Percentiles rank a stretch among this genome's conserved stretches.
These are phyloP conservation scores for Meteorus sp. DNA, from an alignment of 1,140 invertebrate species.

Conservation along the genomic window DNA sequence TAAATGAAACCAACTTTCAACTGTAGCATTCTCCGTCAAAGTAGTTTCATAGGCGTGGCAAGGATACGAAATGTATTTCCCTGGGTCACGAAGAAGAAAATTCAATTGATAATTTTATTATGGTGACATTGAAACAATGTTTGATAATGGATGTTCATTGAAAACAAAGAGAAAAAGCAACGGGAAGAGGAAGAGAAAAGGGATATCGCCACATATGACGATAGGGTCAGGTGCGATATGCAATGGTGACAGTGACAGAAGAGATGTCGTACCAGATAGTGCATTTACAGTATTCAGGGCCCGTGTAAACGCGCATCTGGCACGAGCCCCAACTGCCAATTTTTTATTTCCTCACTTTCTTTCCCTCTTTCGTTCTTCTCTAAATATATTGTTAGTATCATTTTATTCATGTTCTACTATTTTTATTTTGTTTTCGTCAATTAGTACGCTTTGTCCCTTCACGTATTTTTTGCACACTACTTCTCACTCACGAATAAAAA, in stretches of 20 bases:
- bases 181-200: constrained; percentile 20
- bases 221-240: constrained; percentile 21
- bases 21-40: no score
- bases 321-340: constrained; percentile 77
- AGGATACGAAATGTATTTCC: constrained; percentile 3
- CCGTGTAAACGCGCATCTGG: constrained; percentile 96
- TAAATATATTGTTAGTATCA: not conserved
- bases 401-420: not conserved
- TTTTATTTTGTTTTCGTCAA: not conserved
- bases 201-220: constrained; percentile 3
- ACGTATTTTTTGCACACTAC: not conserved
- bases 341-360: constrained; percentile 16
- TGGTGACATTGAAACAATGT: no score
- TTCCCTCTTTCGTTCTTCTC: not conserved
- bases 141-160: not conserved
- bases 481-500: constrained; percentile 13
- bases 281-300: constrained; percentile 93
- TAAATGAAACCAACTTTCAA: no score
- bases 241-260: constrained; percentile 55
- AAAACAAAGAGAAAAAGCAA: not conserved
- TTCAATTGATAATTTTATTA: not conserved
- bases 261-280: constrained; percentile 98
- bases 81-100: not conserved
- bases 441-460: not conserved
- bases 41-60: no score